Evolutionary conservation across 2,797 vertebrate genomes (phyloP).

Genomic region (Gorsachius magnificus): DNA sequence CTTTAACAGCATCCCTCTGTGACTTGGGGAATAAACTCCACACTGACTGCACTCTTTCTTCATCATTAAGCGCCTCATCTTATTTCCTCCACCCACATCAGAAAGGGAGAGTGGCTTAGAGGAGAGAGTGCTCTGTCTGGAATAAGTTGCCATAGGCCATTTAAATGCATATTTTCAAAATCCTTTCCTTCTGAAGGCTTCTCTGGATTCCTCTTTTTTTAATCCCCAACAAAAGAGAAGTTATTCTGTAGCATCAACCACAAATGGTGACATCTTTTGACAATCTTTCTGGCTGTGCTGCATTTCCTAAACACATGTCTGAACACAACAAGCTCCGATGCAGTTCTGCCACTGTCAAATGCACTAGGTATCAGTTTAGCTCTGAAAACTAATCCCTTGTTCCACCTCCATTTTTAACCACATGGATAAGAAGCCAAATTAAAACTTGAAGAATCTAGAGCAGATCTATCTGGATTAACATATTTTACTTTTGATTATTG

Average conservation of each 20-base stretch:
- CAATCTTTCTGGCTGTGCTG: not conserved
- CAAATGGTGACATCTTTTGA: slow-evolving; percentile 26
- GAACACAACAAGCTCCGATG: not conserved
- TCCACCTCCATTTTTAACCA: not conserved
- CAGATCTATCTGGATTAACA: not conserved
- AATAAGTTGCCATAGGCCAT: not conserved
- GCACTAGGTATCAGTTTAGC: not conserved
- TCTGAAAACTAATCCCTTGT: not conserved
- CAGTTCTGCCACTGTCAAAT: not conserved
- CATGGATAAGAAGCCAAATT: not conserved
- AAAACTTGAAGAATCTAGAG: not conserved
- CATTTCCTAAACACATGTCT: not conserved
- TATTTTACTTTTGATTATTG: not conserved
- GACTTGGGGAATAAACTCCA: not conserved
- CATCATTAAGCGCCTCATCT: not conserved
- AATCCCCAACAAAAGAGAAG: not conserved
- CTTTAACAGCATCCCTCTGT: not conserved
- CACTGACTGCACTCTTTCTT: not conserved
- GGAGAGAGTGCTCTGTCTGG: not conserved
- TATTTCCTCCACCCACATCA: not conserved
- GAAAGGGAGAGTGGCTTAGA: not conserved
- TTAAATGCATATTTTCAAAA: not conserved
- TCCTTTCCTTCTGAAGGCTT: not conserved
- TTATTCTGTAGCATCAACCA: not conserved
- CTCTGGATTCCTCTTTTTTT: not conserved